These are phyloP conservation scores for Orchesella flavescens DNA, from an alignment of 2,888 invertebrate genomes.

Conservation along the genomic window DNA sequence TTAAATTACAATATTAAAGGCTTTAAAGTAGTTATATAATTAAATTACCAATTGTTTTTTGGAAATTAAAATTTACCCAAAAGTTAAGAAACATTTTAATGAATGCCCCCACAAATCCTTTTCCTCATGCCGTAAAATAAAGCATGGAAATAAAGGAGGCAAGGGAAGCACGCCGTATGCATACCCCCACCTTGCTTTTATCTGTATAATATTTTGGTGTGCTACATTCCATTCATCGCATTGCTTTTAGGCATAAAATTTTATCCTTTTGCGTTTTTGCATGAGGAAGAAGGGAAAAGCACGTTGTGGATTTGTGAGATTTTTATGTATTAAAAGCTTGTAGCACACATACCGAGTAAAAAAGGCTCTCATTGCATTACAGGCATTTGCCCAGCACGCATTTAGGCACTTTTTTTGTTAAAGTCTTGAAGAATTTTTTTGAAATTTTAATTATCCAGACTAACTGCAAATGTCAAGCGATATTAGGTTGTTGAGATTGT, in stretches of 20 bases:
- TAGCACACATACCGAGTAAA: not conserved
- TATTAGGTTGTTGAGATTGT: not conserved
- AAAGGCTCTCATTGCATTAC: not conserved
- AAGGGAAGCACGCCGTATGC: slow-evolving; percentile 46
- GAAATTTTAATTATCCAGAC: not conserved
- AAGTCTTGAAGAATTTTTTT: no score
- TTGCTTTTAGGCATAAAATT: not conserved
- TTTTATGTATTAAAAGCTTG: not conserved
- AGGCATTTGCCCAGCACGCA: not conserved
- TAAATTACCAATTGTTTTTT: no score
- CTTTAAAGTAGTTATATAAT: no score
- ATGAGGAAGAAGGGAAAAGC: slow-evolving; percentile 7
- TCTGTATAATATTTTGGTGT: not conserved
- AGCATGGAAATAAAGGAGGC: slow-evolving; percentile 26
- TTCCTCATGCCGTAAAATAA: no score
- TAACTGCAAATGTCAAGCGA: not conserved
- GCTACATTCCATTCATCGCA: not conserved
- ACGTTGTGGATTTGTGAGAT: slow-evolving; percentile 4
- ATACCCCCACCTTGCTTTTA: not conserved
- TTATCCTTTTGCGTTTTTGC: not conserved
- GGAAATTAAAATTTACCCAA: no score
- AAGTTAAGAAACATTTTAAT: no score
- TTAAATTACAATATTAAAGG: no score
- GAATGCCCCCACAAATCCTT: no score
- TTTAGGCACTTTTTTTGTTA: not conserved